Evolutionary conservation across 2,888 invertebrate species (phyloP).

Genomic region (Tachina lurida): DNA sequence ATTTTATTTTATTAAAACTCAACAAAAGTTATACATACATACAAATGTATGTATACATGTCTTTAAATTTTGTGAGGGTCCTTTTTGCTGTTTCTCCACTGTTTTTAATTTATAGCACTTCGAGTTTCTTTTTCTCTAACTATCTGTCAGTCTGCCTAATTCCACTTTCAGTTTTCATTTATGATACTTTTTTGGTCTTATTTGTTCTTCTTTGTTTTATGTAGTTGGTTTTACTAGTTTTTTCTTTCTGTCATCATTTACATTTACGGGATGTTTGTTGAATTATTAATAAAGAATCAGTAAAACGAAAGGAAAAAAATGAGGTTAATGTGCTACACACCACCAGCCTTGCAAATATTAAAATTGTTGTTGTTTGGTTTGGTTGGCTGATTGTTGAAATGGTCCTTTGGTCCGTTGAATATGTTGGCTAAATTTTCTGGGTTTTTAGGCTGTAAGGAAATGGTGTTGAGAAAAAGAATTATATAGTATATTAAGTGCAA

Average conservation of each 20-base stretch:
- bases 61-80: too few relatives aligned
- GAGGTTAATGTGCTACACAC: slow-evolving; percentile 68
- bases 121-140: not conserved
- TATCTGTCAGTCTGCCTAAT: slow-evolving; percentile 10
- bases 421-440: slow-evolving; percentile 27
- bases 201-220: slow-evolving; percentile 24
- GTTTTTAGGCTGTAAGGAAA: slow-evolving; percentile 6
- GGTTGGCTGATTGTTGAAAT: slow-evolving; percentile 37
- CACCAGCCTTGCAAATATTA: slow-evolving; percentile 60
- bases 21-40: too few relatives aligned
- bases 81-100: too few relatives aligned
- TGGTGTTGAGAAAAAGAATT: slow-evolving; percentile 39
- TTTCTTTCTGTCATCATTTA: slow-evolving; percentile 27
- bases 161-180: slow-evolving; percentile 9
- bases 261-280: slow-evolving; percentile 43
- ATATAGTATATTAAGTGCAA: slow-evolving; percentile 26
- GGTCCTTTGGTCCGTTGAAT: slow-evolving; percentile 38
- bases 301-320: slow-evolving; percentile 17
- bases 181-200: not conserved
- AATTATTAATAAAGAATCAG: slow-evolving; percentile 49
- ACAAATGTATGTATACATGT: too few relatives aligned
- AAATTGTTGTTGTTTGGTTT: slow-evolving; percentile 34
- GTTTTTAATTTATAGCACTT: too few relatives aligned
- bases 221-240: slow-evolving; percentile 1
- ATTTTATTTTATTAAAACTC: too few relatives aligned